Evolutionary conservation across 92 coral and sea anemone genomes (phyloP).

Genomic region (Phymanthus crucifer): DNA sequence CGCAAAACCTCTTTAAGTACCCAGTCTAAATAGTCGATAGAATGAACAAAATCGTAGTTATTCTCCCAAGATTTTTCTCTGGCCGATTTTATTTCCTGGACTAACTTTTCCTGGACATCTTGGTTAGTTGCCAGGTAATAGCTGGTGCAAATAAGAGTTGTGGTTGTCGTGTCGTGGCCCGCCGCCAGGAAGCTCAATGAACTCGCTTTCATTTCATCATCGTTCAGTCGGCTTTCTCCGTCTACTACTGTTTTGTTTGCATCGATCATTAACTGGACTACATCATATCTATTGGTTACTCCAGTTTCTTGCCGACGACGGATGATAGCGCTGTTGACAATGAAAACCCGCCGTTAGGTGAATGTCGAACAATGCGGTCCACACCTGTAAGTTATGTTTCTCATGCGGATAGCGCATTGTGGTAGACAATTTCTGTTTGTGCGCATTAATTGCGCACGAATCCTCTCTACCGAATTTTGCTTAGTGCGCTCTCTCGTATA

Average conservation of each 20-base stretch:
- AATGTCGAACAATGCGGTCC: neutral
- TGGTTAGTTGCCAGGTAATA: constrained; percentile 52
- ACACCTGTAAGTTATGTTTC: neutral
- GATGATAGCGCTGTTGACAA: constrained; percentile 29
- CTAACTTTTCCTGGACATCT: constrained; percentile 52
- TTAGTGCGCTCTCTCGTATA: too few species aligned
- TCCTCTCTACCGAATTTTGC: too few species aligned
- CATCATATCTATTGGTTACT: constrained; percentile 38
- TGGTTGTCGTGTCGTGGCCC: constrained; percentile 57
- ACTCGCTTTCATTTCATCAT: constrained; percentile 53
- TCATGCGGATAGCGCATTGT: too few species aligned
- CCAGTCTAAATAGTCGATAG: constrained; percentile 54
- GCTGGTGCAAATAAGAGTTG: constrained; percentile 32
- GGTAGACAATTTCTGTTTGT: too few species aligned
- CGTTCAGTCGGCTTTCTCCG: constrained; percentile 52
- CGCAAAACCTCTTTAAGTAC: constrained; percentile 54
- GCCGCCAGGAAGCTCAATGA: constrained; percentile 58
- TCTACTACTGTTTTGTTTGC: constrained; percentile 46
- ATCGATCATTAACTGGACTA: constrained; percentile 50
- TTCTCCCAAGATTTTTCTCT: constrained; percentile 22
- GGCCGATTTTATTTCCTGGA: constrained; percentile 41
- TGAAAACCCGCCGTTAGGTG: neutral
- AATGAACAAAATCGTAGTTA: constrained; percentile 40
- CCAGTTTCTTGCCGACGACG: constrained; percentile 32
- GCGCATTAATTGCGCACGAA: too few species aligned